phyloP scores from a whole-genome alignment of 2,888 invertebrate genomes.

The Hemicrepidius hirtus region DNA sequence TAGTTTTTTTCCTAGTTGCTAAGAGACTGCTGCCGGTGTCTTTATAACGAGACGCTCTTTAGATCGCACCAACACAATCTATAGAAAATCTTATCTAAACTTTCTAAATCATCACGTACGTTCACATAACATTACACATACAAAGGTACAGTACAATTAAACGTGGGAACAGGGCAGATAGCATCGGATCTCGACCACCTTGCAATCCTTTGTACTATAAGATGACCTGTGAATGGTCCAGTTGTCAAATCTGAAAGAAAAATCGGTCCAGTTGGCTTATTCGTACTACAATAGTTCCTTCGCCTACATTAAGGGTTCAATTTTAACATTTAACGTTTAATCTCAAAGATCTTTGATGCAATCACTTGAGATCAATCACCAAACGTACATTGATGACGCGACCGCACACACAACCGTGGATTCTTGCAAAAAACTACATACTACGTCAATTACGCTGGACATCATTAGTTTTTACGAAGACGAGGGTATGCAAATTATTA shows the following conservation, averaged over 20 bases:
- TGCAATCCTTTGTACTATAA: conserved; percentile 49
- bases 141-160: conserved; percentile 55
- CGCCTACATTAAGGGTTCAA: neutral
- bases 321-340: conserved; percentile 6
- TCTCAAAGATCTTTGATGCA: conserved; percentile 19
- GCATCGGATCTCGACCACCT: conserved; percentile 56
- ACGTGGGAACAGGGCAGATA: conserved; percentile 56
- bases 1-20: conserved; percentile 1
- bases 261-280: conserved; percentile 12
- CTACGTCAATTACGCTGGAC: conserved; percentile 50
- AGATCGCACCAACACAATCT: conserved; percentile 32
- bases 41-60: conserved; percentile 24
- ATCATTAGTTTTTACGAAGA: conserved; percentile 45
- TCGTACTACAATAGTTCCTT: neutral
- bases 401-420: conserved; percentile 40
- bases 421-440: neutral
- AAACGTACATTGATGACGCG: conserved; percentile 34
- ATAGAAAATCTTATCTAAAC: conserved; percentile 46
- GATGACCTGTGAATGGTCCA: conserved; percentile 48
- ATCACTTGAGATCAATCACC: conserved; percentile 31
- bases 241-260: conserved; percentile 37
- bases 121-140: conserved; percentile 51
- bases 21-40: conserved; percentile 14
- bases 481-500: conserved; percentile 46
- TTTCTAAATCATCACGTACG: conserved; percentile 49